Base-by-base conservation (phyloP, 2,797 vertebrate species). In the Aselliscus stoliczkanus region DNA sequence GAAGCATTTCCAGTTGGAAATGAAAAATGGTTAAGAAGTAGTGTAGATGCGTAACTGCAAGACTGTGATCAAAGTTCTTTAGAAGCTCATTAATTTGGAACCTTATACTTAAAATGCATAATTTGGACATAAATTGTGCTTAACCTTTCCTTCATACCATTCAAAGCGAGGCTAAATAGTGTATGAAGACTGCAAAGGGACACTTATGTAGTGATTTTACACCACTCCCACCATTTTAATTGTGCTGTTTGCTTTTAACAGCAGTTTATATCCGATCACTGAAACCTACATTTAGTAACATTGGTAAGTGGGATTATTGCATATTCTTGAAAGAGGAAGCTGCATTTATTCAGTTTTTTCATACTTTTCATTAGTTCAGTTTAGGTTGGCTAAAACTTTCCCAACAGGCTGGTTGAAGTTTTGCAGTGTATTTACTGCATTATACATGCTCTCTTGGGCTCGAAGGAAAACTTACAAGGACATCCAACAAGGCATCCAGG, bases 321-420 rank as follows among this genome's bases (percentile, higher is more conserved):
- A 44, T 34, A 39, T 23, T 83, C 50, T 77, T 64, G 44, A 84
- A 90, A 95, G 47, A 89, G 84, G 86, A 72, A 47, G 13, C 12
- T 67, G 17, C 42, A n/a, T 37, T 44, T 88, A 64, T 84, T 88
- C 69, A 52, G 58, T 56, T 25, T 39, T 18, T 54, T 76, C 27
- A 70, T 60, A 84, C 39, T 88, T 84, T 62, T 88, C 69, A 88
- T 77, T 96, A 60, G 90, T 83, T 77, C 44, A 52, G 90, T 83
- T 77, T 39, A 52, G 47, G 20, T 54, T 93, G 47, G n/a, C 76
- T 90, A 82, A 72, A 73, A 93, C 64, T 82, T 94, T 54, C 90
- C 62, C 70, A 91, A 17, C 21, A 73, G 20, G 50, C 58, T 64
- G 27, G 50, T 65, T 65, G 20, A 82, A 64, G 39, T 85, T 60